phyloP scores from a whole-genome alignment of 1,140 invertebrate genomes.

The Ostrea edulis region DNA sequence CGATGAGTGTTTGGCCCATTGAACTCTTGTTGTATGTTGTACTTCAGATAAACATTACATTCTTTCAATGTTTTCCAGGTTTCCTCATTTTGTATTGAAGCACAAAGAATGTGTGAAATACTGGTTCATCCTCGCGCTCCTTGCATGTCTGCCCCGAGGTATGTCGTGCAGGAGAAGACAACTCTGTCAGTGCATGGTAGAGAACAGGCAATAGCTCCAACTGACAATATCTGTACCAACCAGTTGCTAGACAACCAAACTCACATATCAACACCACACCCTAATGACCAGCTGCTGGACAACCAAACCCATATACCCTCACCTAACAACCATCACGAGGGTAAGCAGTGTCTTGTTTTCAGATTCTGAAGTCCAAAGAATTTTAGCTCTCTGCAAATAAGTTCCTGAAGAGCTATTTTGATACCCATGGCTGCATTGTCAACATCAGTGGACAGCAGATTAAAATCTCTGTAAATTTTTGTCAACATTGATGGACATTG shows the following conservation, averaged over 20 bases:
- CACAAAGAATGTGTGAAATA: slow-evolving; percentile 32
- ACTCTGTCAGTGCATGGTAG: background rate
- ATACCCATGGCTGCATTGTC: too few relatives aligned
- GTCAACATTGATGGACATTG: too few relatives aligned
- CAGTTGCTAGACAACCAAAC: background rate
- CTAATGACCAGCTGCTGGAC: background rate
- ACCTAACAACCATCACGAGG: background rate
- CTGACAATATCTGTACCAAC: background rate
- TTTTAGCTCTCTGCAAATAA: too few relatives aligned
- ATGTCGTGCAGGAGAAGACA: background rate
- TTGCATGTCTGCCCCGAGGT: background rate
- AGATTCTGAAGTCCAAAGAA: background rate
- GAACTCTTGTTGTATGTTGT: too few relatives aligned
- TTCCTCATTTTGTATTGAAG: slow-evolving; percentile 33
- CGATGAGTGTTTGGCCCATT: too few relatives aligned
- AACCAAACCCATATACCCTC: background rate
- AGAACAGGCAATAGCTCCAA: background rate
- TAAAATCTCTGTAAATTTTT: too few relatives aligned
- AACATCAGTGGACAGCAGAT: too few relatives aligned
- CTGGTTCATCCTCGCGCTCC: slow-evolving; percentile 18
- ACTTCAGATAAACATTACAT: too few relatives aligned
- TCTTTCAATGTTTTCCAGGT: slow-evolving; percentile 11
- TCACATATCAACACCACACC: background rate
- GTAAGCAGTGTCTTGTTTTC: background rate
- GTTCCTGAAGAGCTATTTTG: too few relatives aligned